Evolutionary conservation across 2,797 vertebrate genomes (phyloP), one percentile per base, ranked within the genome.

Genomic region (Coreius guichenoti): DNA sequence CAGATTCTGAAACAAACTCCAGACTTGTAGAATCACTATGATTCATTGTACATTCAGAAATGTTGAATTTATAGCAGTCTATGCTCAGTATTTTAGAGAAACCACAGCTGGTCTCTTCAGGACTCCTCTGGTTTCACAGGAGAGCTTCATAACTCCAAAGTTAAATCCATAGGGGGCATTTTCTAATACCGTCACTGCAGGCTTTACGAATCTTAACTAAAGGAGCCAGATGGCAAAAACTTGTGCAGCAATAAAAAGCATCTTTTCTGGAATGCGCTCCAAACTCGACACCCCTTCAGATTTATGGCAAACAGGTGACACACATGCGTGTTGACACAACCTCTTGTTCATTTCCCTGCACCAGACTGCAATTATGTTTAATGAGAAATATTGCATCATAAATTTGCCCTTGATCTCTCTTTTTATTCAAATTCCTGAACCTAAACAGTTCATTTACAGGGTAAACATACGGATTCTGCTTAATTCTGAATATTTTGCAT

Each of bases 291-390:
- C 76, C 80, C 79, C 61, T 65, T 36, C 8, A 88, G 90, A 93
- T 92, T 93, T 92, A 94, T 91, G 80, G 87, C 87, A 92, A 94
- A 91, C 91, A 93, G 91, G 93, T 93, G 92, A 94, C 91, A 92
- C 89, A 85, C 84, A 86, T 76, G 84, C 80, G 89, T 54, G 69
- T 83, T 76, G 58, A 84, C 84, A 87, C 87, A 89, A 90, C 81
- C 76, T 67, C 73, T 84, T 72, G 88, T 91, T 92, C 90, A 93
- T 92, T 89, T 91, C 80, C 87, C 84, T 8, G 5, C 84, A 63
- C 89, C 89, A 45, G 67, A 90, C 91, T 92, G 82, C 91, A 94
- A 94, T 94, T 93, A 93, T 26, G 19, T 89, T 89, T 91, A 92
- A 94, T 93, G 91, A 92, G 83, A 91, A 86, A 89, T 83, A 91